These are phyloP conservation scores for Canis aureus DNA, from an alignment of 2,113 vertebrate genomes.

Conservation along the genomic window DNA sequence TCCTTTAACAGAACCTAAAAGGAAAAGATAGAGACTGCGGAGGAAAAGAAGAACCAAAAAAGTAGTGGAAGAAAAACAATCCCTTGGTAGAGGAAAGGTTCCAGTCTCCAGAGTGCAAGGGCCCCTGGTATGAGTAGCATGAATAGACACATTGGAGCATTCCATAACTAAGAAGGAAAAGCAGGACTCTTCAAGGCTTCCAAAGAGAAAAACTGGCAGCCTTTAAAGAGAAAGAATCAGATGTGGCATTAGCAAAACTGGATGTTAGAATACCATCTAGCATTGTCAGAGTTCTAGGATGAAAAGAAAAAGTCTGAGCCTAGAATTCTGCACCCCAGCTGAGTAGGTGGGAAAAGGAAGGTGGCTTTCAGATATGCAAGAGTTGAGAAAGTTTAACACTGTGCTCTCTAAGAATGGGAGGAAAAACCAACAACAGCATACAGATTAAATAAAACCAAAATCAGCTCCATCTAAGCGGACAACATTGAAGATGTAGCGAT, in stretches of 20 bases:
- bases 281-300: conserved; percentile 27
- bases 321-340: conserved; percentile 36
- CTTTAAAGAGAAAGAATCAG: not conserved
- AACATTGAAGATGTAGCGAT: not conserved
- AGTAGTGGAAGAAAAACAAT: conserved; percentile 24
- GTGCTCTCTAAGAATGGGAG: not conserved
- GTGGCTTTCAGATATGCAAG: not conserved
- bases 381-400: conserved; percentile 35
- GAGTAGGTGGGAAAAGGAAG: not conserved
- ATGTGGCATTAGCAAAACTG: not conserved
- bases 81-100: not conserved
- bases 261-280: not conserved
- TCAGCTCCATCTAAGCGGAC: not conserved
- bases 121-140: not conserved
- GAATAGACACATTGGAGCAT: not conserved
- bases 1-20: not conserved
- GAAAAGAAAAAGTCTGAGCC: not conserved
- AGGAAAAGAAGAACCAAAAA: not conserved
- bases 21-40: not conserved
- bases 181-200: not conserved
- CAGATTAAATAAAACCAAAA: not conserved
- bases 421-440: not conserved
- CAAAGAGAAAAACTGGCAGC: not conserved
- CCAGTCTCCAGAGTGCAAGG: not conserved
- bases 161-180: not conserved